phyloP scores from a whole-genome alignment of 1,140 invertebrate species.

The Heliothis virescens region DNA sequence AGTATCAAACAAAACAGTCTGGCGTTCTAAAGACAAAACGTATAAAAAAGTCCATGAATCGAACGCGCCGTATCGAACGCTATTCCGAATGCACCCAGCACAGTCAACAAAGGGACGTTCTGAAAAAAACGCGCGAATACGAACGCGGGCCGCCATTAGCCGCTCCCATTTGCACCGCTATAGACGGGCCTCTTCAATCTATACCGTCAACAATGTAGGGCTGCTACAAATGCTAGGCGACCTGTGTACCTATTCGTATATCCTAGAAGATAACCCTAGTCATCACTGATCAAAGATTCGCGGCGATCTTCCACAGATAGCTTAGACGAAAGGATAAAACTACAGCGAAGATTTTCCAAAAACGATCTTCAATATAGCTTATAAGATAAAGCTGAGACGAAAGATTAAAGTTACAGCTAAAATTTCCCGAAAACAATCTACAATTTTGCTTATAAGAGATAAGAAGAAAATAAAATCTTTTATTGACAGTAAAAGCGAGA shows the following conservation, averaged over 20 bases:
- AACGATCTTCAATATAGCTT: too few relatives aligned
- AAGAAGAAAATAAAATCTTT: neutral
- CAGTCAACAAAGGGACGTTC: conserved; percentile 83
- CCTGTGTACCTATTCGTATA: neutral
- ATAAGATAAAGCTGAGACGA: too few relatives aligned
- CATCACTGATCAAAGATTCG: neutral
- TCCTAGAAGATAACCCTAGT: neutral
- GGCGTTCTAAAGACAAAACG: conserved; percentile 46
- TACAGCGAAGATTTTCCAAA: too few relatives aligned
- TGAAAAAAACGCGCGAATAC: conserved; percentile 80
- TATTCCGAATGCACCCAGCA: conserved; percentile 79
- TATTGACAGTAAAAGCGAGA: neutral
- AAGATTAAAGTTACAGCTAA: too few relatives aligned
- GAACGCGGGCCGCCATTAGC: conserved; percentile 81
- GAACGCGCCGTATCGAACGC: conserved; percentile 74
- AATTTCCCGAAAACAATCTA: too few relatives aligned
- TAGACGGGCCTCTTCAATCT: conserved; percentile 82
- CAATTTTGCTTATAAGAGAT: too few relatives aligned
- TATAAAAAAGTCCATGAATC: conserved; percentile 67
- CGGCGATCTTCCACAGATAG: too few relatives aligned
- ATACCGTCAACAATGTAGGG: conserved; percentile 80
- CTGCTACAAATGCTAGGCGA: conserved; percentile 49
- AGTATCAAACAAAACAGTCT: conserved; percentile 52
- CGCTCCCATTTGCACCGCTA: conserved; percentile 78
- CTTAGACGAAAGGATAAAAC: too few relatives aligned